Evolutionary conservation across 2,113 vertebrate genomes (phyloP).

Genomic region (Notechis scutatus): DNA sequence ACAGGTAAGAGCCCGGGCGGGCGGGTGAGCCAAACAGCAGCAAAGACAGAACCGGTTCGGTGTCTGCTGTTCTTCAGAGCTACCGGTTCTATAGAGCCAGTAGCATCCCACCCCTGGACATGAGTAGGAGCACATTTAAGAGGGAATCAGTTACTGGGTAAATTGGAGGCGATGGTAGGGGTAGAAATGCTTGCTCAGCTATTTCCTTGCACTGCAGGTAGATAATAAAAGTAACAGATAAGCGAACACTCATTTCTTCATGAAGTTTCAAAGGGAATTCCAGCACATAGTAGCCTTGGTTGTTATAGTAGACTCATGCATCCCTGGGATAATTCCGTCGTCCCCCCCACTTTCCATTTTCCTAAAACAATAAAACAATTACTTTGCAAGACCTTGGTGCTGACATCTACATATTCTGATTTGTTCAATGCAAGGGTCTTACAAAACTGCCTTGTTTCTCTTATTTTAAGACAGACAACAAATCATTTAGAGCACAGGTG

Average conservation of each 20-base stretch:
- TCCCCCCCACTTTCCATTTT: not conserved
- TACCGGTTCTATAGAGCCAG: too few species aligned
- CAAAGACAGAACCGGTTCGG: too few species aligned
- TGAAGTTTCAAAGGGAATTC: not conserved
- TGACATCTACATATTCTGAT: not conserved
- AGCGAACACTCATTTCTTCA: not conserved
- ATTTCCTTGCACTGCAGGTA: not conserved
- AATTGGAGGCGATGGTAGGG: not conserved
- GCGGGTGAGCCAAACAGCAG: too few species aligned
- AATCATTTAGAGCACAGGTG: not conserved
- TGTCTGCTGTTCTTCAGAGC: too few species aligned
- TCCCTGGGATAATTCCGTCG: not conserved
- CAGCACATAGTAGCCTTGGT: not conserved
- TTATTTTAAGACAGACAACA: not conserved
- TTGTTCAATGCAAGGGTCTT: not conserved
- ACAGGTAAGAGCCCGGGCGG: too few species aligned
- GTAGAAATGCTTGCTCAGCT: not conserved
- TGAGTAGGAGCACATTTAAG: fast-evolving
- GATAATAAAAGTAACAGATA: not conserved
- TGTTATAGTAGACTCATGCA: not conserved
- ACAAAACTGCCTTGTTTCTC: not conserved
- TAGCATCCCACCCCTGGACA: too few species aligned
- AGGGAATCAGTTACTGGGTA: not conserved
- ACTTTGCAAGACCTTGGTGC: not conserved
- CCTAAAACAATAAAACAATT: not conserved